A percentile compares a stretch with the other conserved stretches of the same genome.
These are phyloP conservation scores for Pycnomerus fuliginosus DNA, from an alignment of 2,888 invertebrate genomes.

Conservation along the genomic window DNA sequence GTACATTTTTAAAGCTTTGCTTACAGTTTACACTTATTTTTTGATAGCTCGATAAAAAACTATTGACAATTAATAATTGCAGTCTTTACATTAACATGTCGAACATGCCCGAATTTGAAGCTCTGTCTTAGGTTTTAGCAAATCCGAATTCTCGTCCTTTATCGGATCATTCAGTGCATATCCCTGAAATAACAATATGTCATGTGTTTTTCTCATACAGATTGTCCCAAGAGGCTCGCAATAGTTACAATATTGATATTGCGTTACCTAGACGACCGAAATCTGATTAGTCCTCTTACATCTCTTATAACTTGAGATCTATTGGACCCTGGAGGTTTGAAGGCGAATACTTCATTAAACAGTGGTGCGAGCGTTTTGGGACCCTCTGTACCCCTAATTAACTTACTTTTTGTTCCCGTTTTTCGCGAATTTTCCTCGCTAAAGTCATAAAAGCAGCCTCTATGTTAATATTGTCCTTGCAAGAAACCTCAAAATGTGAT, in stretches of 20 bases:
- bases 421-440: conserved; percentile 80
- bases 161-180: conserved; percentile 39
- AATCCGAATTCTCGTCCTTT: conserved; percentile 34
- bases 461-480: conserved; percentile 83
- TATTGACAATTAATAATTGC: conserved; percentile 20
- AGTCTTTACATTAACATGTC: conserved; percentile 31
- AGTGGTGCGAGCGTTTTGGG: no score
- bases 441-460: conserved; percentile 79
- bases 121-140: conserved; percentile 35
- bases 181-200: conserved; percentile 36
- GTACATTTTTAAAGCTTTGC: conserved; percentile 16
- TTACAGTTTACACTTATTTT: conserved; percentile 20
- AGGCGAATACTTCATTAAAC: no score
- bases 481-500: conserved; percentile 87
- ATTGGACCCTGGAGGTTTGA: no score
- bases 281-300: no score
- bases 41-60: conserved; percentile 21
- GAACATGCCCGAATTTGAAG: conserved; percentile 37
- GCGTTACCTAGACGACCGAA: no score
- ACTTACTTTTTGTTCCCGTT: conserved; percentile 66
- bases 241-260: no score
- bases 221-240: no score
- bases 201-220: no score
- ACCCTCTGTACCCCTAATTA: background rate
- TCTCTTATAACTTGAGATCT: no score